Base-by-base conservation (phyloP, 2,113 vertebrate species). In the Vidua macroura region DNA sequence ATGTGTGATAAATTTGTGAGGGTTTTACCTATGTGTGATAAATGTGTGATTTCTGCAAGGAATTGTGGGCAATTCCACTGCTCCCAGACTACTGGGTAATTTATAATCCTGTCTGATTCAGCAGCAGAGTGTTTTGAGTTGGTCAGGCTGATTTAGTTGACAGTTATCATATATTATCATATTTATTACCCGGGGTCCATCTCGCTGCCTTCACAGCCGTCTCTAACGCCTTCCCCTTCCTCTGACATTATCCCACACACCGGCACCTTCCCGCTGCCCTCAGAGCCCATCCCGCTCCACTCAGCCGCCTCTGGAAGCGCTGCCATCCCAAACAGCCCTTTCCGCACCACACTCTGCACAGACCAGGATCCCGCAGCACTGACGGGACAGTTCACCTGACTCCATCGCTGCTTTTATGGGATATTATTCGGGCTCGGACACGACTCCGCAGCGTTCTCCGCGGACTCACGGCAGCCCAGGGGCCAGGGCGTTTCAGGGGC, bases 401-500 rank as follows among this genome's bases (percentile, higher is more conserved):
- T 43, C 43, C 22, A 25, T 3, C 13, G 24, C 30, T 6, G 59
- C 44, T 21, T 55, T 31, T 14, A 17, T 0, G 13, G 30, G 30
- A 2, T 24, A 85, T 46, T 37, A 56, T 7, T 30, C 5, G 6
- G 39, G 49, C 31, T 28, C 41, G 3, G 28, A 15, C 24, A 4
- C 5, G 8, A 13, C 30, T 2, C 19, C 1, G n/a, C 30, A 12
- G 30, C 30, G 1, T 9, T 21, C 5, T 13, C 24, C 37, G 19
- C 0, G 11, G 52, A 49, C 73, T 7, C 60, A 37, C 4, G 21
- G 17, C 69, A 52, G 10, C 33, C 19, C 20, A 3, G 27, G 13
- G 1, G 1, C 11, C 7, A 2, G 2, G 4, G 4, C 27, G 39
- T 62, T 64, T 35, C 24, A 11, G 9, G 12, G 13, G 5, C 6